Evolutionary conservation across 2,888 invertebrate species (phyloP).

Genomic region (Chirona hameri): DNA sequence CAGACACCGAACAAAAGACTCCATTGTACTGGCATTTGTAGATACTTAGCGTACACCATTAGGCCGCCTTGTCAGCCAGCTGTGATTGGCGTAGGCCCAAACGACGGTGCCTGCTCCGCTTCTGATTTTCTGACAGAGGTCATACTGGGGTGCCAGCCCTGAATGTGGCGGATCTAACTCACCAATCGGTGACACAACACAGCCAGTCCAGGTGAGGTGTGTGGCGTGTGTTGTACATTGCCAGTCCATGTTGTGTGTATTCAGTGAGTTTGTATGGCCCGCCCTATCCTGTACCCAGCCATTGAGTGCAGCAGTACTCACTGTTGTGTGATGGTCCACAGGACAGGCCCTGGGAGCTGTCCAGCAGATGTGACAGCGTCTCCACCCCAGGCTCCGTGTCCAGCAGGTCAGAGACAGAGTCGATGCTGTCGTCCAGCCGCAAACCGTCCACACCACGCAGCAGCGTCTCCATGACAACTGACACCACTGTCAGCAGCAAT

Average conservation of each 20-base stretch:
- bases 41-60: no score
- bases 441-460: background rate
- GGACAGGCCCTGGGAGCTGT: background rate
- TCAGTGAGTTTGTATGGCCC: no score
- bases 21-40: no score
- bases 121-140: background rate
- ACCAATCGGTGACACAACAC: background rate
- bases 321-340: background rate
- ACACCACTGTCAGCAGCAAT: no score
- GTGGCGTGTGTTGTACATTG: background rate
- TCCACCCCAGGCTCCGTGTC: background rate
- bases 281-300: no score
- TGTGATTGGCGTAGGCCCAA: no score
- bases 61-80: no score
- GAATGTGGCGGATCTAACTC: background rate
- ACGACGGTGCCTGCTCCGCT: no score
- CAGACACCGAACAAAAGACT: no score
- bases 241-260: background rate
- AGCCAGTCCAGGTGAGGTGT: background rate
- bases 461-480: background rate
- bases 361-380: background rate
- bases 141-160: background rate
- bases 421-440: background rate
- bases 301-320: no score
- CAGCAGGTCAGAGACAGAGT: background rate